Evolutionary conservation across 2,113 vertebrate genomes (phyloP), one percentile per base, ranked within the genome.

Genomic region (Vanacampus margaritifer): DNA sequence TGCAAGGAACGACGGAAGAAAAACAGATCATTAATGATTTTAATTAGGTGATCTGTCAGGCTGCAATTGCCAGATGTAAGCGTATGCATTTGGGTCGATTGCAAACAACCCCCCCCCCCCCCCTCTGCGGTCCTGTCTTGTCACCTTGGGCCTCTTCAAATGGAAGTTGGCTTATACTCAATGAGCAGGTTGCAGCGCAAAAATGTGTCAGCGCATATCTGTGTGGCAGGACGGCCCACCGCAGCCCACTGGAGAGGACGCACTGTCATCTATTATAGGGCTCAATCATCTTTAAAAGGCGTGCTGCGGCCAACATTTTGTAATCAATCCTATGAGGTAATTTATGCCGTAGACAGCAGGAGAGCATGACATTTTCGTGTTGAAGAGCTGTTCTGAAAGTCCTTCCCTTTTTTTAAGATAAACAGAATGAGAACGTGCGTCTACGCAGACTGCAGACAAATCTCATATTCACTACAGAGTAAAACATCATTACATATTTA

Each of bases 401-500:
- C 69, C 64, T 82, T 68, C 57, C 72, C 43, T 69, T 62, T 43
- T 45, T 67, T 46, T 24, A 59, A 78, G 71, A 86, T 79, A 84
- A 79, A 83, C 76, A 83, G 54, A 84, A 71, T 68, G 66, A 54
- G 64, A 72, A 75, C 73, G 68, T 63, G 43, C 83, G 79, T 80
- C 77, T 73, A 71, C 76, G 86, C 76, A 74, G 86, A 82, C 82
- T 84, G 48, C 78, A 79, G 81, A 89, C 82, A 83, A 87, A 83
- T 87, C 79, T 84, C 83, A 81, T 84, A 86, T 86, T 81, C 78
- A 82, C 79, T 75, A 78, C 75, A 54, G 87, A 73, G 69, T 90
- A 90, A 88, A 90, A 90, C 81, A 89, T 91, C 86, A 91, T 93
- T 91, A 91, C 85, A 87, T 89, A 93, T 92, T 91, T 91, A 91